Percentiles rank a stretch among this genome's conserved stretches.
These are phyloP conservation scores for Limosa lapponica DNA, from an alignment of 2,797 vertebrate species.

Conservation along the genomic window DNA sequence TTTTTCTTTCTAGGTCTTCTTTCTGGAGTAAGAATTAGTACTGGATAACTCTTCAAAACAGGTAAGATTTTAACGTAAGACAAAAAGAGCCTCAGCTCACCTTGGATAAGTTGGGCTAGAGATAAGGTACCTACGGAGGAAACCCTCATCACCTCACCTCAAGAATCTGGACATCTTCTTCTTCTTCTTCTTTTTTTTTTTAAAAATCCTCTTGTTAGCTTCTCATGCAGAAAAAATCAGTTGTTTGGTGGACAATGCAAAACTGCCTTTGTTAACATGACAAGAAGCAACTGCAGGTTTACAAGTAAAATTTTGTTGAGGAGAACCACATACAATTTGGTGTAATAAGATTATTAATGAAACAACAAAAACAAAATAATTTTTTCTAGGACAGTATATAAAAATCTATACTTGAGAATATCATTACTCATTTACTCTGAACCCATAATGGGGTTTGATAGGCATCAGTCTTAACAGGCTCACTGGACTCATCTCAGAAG, in stretches of 20 bases:
- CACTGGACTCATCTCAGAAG: background rate
- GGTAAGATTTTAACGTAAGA: background rate
- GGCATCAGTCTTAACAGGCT: background rate
- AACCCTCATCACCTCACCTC: background rate
- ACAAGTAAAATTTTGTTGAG: background rate
- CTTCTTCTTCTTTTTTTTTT: background rate
- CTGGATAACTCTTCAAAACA: background rate
- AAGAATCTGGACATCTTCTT: background rate
- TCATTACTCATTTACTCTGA: background rate
- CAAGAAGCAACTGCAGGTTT: background rate
- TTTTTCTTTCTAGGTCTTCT: background rate
- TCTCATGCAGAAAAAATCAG: background rate
- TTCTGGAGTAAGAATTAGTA: background rate
- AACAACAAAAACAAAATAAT: background rate
- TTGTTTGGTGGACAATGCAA: background rate
- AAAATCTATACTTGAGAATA: background rate
- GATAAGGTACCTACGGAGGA: background rate
- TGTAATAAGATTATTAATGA: background rate
- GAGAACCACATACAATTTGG: background rate
- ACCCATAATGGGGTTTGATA: background rate
- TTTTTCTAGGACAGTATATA: background rate
- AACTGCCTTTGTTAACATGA: background rate
- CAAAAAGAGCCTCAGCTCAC: background rate
- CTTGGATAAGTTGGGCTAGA: background rate
- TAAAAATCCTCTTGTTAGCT: background rate